Evolutionary conservation across 2,113 vertebrate genomes (phyloP).

Genomic region (Enhydra lutris): DNA sequence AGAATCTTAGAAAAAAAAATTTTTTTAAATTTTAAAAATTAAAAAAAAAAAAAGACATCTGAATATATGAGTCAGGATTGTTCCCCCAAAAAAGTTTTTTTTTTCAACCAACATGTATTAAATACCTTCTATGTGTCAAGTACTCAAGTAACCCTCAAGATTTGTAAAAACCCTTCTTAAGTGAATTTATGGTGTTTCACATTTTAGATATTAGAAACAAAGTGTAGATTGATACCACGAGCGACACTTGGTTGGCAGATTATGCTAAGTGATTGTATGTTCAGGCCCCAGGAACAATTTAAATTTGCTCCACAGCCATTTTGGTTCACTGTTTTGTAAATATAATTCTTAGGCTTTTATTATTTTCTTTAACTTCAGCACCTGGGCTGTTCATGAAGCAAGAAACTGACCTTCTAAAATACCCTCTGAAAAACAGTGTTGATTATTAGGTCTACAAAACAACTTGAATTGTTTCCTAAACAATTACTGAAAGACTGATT

Average conservation of each 20-base stretch:
- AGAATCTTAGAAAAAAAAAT: too few relatives aligned
- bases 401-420: slow-evolving; percentile 29
- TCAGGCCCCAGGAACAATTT: background rate
- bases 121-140: background rate
- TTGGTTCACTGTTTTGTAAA: slow-evolving; percentile 45
- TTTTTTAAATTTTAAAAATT: too few relatives aligned
- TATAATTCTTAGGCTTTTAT: background rate
- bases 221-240: background rate
- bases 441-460: slow-evolving; percentile 14
- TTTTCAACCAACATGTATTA: background rate
- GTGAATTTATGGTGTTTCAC: background rate
- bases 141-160: background rate
- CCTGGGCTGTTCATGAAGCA: background rate
- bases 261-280: background rate
- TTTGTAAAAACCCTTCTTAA: background rate
- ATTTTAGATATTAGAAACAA: background rate
- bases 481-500: background rate
- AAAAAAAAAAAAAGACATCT: background rate
- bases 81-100: background rate
- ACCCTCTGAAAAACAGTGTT: background rate
- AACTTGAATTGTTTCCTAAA: slow-evolving; percentile 27
- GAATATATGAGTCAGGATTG: background rate
- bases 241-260: background rate
- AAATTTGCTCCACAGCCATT: background rate
- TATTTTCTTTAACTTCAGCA: slow-evolving; percentile 42